Evolutionary conservation across 2,888 invertebrate genomes (phyloP).

Genomic region (Phyto melanocephala): DNA sequence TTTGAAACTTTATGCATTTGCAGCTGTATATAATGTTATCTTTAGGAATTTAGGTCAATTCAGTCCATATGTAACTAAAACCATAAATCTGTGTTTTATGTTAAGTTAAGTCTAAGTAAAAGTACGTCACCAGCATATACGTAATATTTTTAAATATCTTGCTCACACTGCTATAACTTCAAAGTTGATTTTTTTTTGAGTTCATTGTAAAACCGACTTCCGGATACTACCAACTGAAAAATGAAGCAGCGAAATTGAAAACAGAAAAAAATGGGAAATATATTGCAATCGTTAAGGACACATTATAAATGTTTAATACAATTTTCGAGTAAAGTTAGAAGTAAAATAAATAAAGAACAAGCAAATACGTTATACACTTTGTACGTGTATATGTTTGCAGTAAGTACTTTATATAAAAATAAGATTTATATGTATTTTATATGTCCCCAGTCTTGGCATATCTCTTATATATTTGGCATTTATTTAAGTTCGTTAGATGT

Average conservation of each 20-base stretch:
- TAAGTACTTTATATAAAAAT: constrained; percentile 9
- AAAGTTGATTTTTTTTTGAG: constrained; percentile 38
- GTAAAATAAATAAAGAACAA: constrained; percentile 36
- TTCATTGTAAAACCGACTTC: constrained; percentile 40
- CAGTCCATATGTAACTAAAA: too few species aligned
- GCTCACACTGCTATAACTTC: constrained; percentile 4
- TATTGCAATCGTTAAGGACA: constrained; percentile 66
- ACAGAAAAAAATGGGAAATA: background rate
- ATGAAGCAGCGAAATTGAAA: background rate
- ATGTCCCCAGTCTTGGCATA: constrained; percentile 47
- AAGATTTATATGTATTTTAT: constrained; percentile 60
- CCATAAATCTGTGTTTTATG: too few species aligned
- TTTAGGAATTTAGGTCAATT: too few species aligned
- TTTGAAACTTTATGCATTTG: too few species aligned
- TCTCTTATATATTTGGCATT: constrained; percentile 43
- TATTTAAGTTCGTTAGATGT: background rate
- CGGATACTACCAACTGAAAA: constrained; percentile 13
- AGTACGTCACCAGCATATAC: too few species aligned
- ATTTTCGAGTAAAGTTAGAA: constrained; percentile 47
- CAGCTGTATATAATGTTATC: too few species aligned
- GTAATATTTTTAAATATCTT: background rate
- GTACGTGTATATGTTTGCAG: background rate
- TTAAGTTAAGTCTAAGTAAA: too few species aligned
- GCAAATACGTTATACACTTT: background rate
- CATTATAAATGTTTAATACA: constrained; percentile 67